Evolutionary conservation across 2,888 invertebrate genomes (phyloP), one percentile per base, ranked within the genome.

Genomic region (Hedychridium roseum): DNA sequence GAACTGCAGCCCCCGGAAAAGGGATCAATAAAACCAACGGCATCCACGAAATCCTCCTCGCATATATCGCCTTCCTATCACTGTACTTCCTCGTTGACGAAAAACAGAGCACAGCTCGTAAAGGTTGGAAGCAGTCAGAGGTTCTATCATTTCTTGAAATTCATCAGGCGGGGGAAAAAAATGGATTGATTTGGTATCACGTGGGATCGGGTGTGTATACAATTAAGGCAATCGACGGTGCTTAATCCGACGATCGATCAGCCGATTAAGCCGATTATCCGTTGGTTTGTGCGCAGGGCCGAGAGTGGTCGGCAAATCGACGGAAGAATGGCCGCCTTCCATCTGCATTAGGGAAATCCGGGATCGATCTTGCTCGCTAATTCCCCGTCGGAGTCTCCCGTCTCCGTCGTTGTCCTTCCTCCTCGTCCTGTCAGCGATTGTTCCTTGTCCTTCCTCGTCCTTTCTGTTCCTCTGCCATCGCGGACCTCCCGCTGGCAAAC

Each of bases 341-440:
- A 44, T 23, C 14, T 17, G 37, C 34, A 48, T 46, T 44, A 57
- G 50, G 51, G 40, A 64, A 68, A 66, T 64, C 51, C 54, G 48
- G 61, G 68, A 72, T 70, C 70, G 67, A 69, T 70, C 63, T 66
- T 53, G 60, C 62, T 63, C 69, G 67, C 70, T 70, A 71, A 72
- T 70, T 71, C 68, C 61, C 63, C 60, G 67, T 69, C 59, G 47
- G n/a, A 20, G 31, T 40, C 43, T 51, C 45, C 42, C 44, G n/a
- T n/a, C n/a, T n/a, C 45, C 45, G 32, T 50, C 5, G 23, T 30
- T 11, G 9, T 30, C 30, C 6, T 4, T 4, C 11, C 12, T 4
- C 3, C 4, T 11, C 30, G n/a, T 11, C 11, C 4, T 6, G 9
- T 4, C 30, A 11, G 3, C 4, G 4, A 9, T 26, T 5, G 3